Percentiles rank a stretch among this genome's conserved stretches.
Evolutionary conservation across 2,113 vertebrate species (phyloP).

Genomic region (Martes martes): DNA sequence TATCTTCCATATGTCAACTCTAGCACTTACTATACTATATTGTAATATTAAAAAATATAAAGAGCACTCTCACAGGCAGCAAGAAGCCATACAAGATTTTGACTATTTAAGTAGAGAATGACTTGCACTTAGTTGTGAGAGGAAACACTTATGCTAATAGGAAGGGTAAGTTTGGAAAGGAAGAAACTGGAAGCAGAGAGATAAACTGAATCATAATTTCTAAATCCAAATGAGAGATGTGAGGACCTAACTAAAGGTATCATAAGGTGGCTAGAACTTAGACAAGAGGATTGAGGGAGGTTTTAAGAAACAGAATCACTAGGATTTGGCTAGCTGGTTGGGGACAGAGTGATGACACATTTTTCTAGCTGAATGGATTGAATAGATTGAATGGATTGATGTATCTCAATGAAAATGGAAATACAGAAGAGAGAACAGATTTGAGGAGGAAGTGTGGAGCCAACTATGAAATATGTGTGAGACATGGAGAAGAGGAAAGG

Average conservation of each 20-base stretch:
- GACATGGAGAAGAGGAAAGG: background rate
- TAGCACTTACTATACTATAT: background rate
- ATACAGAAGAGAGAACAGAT: slow-evolving; percentile 40
- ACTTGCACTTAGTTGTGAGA: background rate
- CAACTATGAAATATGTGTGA: slow-evolving; percentile 46
- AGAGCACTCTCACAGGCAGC: background rate
- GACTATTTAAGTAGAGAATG: background rate
- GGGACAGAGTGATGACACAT: background rate
- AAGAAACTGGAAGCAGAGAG: background rate
- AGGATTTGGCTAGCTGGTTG: background rate
- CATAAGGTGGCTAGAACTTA: background rate
- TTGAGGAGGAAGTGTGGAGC: slow-evolving; percentile 35
- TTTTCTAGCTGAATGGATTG: slow-evolving; percentile 15
- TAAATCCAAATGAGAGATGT: background rate
- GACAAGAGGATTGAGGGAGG: background rate
- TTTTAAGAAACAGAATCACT: background rate
- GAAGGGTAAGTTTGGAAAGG: background rate
- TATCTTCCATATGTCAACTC: background rate
- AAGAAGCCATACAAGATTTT: background rate
- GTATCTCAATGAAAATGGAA: slow-evolving; percentile 35
- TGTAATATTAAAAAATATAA: background rate
- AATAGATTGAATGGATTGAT: slow-evolving; percentile 22
- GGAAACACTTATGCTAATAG: background rate
- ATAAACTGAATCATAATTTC: background rate
- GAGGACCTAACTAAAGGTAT: background rate